Conservation (phyloP, 1,140 invertebrate genomes). For the Halictus rubicundus region DNA sequence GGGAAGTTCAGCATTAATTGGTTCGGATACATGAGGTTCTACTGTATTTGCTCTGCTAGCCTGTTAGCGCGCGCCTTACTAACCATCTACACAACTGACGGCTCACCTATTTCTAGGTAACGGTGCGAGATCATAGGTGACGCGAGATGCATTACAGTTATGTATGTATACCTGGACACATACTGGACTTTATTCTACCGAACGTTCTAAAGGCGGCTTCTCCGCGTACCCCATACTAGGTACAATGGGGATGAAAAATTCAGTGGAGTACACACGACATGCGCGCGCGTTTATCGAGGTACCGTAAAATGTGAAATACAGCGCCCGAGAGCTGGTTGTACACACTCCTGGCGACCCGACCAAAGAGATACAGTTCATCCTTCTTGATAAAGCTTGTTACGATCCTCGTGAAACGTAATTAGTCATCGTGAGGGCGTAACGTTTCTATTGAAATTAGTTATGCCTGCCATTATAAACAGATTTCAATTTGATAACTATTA, state of each 20-base stretch:
- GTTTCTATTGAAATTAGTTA: too few relatives aligned
- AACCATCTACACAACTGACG: background rate
- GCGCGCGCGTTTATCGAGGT: background rate
- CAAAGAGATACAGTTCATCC: too few relatives aligned
- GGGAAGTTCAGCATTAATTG: too few relatives aligned
- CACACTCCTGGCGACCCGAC: too few relatives aligned
- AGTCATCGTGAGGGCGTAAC: too few relatives aligned
- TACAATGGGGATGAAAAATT: conserved; percentile 2
- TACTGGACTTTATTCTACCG: conserved; percentile 18
- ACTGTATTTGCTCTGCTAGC: background rate
- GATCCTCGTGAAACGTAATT: too few relatives aligned
- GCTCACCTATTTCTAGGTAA: conserved; percentile 61
- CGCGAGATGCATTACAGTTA: conserved; percentile 67
- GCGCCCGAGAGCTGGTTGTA: too few relatives aligned
- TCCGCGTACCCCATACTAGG: background rate
- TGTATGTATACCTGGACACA: background rate
- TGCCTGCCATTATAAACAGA: too few relatives aligned
- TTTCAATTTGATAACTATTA: too few relatives aligned
- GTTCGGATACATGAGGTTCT: too few relatives aligned
- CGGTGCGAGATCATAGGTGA: conserved; percentile 68
- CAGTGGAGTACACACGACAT: background rate
- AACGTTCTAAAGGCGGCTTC: conserved; percentile 12
- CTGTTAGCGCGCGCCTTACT: background rate
- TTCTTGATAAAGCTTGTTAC: too few relatives aligned
- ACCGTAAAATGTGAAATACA: conserved; percentile 21